A percentile compares a stretch with the other conserved stretches of the same genome.
Evolutionary conservation across 2,113 vertebrate genomes (phyloP).

Genomic region (Phrynocephalus versicolor): DNA sequence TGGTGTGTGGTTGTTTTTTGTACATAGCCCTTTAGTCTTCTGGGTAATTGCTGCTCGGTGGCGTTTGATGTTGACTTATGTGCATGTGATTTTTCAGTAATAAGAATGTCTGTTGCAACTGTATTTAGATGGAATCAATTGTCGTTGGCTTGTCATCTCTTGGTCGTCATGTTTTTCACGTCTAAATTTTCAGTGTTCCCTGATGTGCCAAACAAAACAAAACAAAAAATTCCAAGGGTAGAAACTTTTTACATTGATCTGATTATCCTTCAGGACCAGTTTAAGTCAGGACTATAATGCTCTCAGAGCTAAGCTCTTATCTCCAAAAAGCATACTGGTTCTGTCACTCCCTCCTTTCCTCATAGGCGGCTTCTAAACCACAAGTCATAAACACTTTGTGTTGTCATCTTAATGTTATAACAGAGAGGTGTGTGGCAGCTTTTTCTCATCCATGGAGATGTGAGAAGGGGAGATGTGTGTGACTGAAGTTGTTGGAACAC

Average conservation of each 20-base stretch:
- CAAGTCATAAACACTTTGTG: not conserved
- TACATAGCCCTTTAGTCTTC: slow-evolving; percentile 39
- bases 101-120: slow-evolving; percentile 3
- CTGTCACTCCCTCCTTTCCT: not conserved
- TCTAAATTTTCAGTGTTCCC: not conserved
- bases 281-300: not conserved
- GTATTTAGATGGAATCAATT: slow-evolving; percentile 16
- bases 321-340: not conserved
- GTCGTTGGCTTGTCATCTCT: not conserved
- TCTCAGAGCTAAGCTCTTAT: not conserved
- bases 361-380: not conserved
- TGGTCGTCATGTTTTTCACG: not conserved
- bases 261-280: not conserved
- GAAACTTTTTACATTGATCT: not conserved
- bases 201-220: slow-evolving; percentile 13
- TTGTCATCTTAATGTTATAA: not conserved
- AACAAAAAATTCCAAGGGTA: not conserved
- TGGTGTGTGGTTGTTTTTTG: slow-evolving; percentile 35
- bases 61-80: not conserved
- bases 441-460: not conserved
- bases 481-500: not conserved
- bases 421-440: not conserved
- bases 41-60: accelerated
- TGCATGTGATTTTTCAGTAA: slow-evolving; percentile 43
- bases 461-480: not conserved